A percentile compares a stretch with the other conserved stretches of the same genome.
These are phyloP conservation scores for Ptychodera flava DNA, from an alignment of 35 echinoderm and acorn worm species.

Conservation along the genomic window DNA sequence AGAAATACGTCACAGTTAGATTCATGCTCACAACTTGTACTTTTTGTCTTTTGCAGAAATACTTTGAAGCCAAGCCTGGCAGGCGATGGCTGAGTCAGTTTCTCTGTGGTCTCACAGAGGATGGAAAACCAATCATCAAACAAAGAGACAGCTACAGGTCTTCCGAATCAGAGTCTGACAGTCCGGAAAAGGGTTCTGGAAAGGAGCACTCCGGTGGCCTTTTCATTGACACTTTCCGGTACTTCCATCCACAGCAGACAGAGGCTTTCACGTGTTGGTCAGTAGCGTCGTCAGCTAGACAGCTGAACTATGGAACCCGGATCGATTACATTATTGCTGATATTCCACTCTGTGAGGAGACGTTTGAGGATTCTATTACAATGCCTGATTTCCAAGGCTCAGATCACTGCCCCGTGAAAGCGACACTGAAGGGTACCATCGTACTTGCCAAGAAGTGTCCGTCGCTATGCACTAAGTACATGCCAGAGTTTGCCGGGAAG, in stretches of 20 bases:
- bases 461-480: conserved; percentile 66
- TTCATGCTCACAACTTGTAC: too few species aligned
- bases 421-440: conserved; percentile 23
- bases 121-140: conserved; percentile 4
- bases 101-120: conserved; percentile 11
- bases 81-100: conserved; percentile 60
- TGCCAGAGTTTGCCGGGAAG: conserved; percentile 88
- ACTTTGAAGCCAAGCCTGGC: conserved; percentile 51
- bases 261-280: conserved; percentile 95
- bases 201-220: conserved; percentile 11
- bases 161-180: background rate
- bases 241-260: conserved; percentile 46
- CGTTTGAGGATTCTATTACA: conserved; percentile 70
- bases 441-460: conserved; percentile 53
- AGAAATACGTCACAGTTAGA: too few species aligned
- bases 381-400: conserved; percentile 91
- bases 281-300: conserved; percentile 61
- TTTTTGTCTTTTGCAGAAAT: conserved; percentile 21
- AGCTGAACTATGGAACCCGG: conserved; percentile 93
- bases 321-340: conserved; percentile 93
- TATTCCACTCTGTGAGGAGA: conserved; percentile 39
- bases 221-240: conserved; percentile 86
- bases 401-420: conserved; percentile 96
- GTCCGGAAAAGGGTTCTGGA: conserved; percentile 5
- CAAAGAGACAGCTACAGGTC: background rate